phyloP scores from a whole-genome alignment of 1,140 invertebrate genomes.

The Ruditapes philippinarum region DNA sequence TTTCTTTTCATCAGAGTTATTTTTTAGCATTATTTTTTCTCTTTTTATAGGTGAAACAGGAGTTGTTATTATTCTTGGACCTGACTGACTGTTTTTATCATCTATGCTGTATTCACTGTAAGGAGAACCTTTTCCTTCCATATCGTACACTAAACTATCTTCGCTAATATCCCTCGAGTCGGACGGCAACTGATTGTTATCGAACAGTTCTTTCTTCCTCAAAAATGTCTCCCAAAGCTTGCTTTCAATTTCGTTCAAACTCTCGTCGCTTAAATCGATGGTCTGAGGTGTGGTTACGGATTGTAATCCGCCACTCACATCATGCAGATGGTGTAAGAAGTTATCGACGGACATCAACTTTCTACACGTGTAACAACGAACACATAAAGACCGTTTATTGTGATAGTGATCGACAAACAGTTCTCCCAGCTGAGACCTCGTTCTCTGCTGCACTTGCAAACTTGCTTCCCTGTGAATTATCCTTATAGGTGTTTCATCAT shows the following conservation, averaged over 20 bases:
- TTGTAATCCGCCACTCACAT: conserved; percentile 71
- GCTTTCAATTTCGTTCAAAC: conserved; percentile 74
- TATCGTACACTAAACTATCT: neutral
- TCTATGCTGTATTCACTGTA: neutral
- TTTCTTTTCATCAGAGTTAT: neutral
- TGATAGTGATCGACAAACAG: conserved; percentile 81
- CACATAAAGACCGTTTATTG: conserved; percentile 76
- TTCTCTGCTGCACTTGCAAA: conserved; percentile 49
- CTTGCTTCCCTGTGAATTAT: conserved; percentile 71
- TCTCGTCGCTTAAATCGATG: conserved; percentile 72
- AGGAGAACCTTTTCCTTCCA: neutral
- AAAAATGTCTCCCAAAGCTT: conserved; percentile 81
- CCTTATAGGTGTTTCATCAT: conserved; percentile 57
- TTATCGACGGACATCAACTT: conserved; percentile 80
- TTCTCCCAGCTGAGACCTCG: conserved; percentile 76
- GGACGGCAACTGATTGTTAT: conserved; percentile 47
- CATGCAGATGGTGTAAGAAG: conserved; percentile 82
- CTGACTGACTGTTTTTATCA: neutral
- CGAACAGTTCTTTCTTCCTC: conserved; percentile 68
- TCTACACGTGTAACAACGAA: conserved; percentile 80
- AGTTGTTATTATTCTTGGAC: conserved; percentile 50
- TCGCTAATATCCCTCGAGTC: conserved; percentile 24
- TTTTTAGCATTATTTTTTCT: conserved; percentile 47
- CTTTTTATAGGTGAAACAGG: conserved; percentile 52
- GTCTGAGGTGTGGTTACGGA: conserved; percentile 72